Conservation (phyloP, 2,113 vertebrate genomes). For the Xenus cinereus region DNA sequence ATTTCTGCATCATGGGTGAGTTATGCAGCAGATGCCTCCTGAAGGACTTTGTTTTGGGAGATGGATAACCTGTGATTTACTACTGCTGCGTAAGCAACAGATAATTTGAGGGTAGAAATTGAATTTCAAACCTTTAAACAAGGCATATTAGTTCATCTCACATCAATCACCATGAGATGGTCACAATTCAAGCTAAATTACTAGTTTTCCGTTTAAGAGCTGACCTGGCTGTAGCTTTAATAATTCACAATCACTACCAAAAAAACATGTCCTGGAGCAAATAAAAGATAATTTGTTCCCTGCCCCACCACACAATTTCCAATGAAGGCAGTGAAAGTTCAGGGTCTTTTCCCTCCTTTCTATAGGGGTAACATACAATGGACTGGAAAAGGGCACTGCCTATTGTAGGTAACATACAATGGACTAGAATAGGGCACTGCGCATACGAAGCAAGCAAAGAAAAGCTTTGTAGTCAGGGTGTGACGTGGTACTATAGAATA, state of each 20-base stretch:
- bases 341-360: background rate
- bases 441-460: background rate
- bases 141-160: background rate
- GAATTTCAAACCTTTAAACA: background rate
- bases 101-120: background rate
- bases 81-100: background rate
- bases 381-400: background rate
- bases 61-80: background rate
- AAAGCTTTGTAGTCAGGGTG: background rate
- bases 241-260: background rate
- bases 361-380: background rate
- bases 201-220: background rate
- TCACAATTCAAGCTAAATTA: background rate
- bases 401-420: background rate
- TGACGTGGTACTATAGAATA: background rate
- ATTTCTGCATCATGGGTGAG: rapidly evolving
- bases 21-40: background rate
- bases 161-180: background rate
- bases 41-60: background rate
- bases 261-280: background rate
- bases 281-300: background rate
- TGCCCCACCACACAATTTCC: background rate
- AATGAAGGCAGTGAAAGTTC: background rate
- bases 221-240: background rate
- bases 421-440: background rate